phyloP scores from a whole-genome alignment of 2,113 vertebrate species.

The Oreochromis spilurus region DNA sequence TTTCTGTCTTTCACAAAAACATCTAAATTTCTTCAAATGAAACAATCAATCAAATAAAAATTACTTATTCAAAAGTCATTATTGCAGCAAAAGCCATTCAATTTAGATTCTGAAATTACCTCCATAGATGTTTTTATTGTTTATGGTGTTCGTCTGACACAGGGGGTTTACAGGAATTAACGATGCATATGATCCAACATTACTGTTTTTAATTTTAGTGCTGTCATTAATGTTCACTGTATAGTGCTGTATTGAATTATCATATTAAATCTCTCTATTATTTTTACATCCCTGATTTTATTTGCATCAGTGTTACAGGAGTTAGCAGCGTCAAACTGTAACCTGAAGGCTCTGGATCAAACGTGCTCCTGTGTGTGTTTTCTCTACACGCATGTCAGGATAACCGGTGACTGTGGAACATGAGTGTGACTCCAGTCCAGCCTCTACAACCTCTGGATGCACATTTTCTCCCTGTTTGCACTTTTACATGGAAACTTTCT shows the following conservation, averaged over 20 bases:
- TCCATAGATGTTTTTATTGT: background rate
- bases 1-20: background rate
- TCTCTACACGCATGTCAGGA: background rate
- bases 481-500: background rate
- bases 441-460: background rate
- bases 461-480: background rate
- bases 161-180: background rate
- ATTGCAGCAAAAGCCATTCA: background rate
- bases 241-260: background rate
- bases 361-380: background rate
- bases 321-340: background rate
- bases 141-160: background rate
- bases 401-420: background rate
- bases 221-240: background rate
- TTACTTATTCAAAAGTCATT: background rate
- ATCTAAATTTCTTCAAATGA: background rate
- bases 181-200: background rate
- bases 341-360: background rate
- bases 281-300: background rate
- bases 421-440: background rate
- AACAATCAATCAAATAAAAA: background rate
- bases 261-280: background rate
- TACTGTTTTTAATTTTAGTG: background rate
- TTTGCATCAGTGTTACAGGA: background rate
- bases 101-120: background rate